phyloP scores from a whole-genome alignment of 1,140 invertebrate genomes.

The Eumeta japonica region DNA sequence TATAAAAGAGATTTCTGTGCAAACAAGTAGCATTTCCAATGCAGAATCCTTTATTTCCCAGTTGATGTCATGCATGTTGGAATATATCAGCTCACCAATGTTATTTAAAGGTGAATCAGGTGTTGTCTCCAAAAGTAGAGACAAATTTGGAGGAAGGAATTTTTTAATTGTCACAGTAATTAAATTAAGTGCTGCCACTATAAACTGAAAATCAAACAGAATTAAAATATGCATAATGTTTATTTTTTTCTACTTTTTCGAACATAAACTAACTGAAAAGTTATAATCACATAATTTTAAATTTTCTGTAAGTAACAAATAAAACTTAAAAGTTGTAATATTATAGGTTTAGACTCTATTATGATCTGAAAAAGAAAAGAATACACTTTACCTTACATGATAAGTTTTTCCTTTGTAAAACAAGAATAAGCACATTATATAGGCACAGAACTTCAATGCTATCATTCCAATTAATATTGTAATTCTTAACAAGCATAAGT shows the following conservation, averaged over 20 bases:
- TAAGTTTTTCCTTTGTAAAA: constrained; percentile 57
- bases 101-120: constrained; percentile 64
- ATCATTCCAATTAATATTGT: constrained; percentile 73
- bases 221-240: constrained; percentile 7
- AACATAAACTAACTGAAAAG: constrained; percentile 6
- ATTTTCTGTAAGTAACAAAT: no score
- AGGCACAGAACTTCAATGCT: constrained; percentile 67
- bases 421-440: constrained; percentile 54
- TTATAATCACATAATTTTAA: no score
- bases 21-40: constrained; percentile 68
- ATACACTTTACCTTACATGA: constrained; percentile 49
- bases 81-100: constrained; percentile 65
- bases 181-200: constrained; percentile 66
- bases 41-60: constrained; percentile 77
- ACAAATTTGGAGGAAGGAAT: constrained; percentile 73
- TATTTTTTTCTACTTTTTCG: constrained; percentile 1
- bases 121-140: constrained; percentile 64
- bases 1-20: constrained; percentile 65
- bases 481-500: constrained; percentile 64
- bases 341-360: constrained; percentile 28
- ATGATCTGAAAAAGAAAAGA: constrained; percentile 11
- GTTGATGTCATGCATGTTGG: constrained; percentile 67
- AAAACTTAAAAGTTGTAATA: constrained; percentile 35
- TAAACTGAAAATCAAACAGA: constrained; percentile 56
- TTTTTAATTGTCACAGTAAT: constrained; percentile 69